Base-by-base conservation (phyloP, 2,113 vertebrate genomes). In the Tonatia bakeri region DNA sequence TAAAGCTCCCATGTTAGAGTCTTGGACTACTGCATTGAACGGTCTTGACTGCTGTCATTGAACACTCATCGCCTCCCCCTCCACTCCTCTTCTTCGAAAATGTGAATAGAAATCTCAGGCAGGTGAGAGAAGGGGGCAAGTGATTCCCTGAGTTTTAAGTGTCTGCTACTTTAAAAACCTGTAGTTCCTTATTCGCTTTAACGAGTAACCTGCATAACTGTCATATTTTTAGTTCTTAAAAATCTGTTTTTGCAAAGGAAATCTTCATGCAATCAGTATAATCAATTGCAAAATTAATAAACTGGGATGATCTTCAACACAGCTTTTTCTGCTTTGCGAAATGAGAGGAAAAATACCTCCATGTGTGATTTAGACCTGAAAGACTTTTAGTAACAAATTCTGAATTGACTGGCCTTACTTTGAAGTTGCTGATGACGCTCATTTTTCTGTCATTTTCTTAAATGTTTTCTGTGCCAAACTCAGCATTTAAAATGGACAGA, bases 281-380 rank as follows among this genome's bases (percentile, higher is more conserved):
- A 96, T 97, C 94, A 97, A 98, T 95, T 97, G 94, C 91, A 97
- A 97, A 97, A 98, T 98, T 98, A 97, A 98, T 97, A 96, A 97
- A 90, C 94, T 67, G 50, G 88, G 86, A 64, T 2, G 50, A 91
- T 96, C 82, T 84, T 96, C 65, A 94, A 83, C 82, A 91, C n/a
- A 93, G 83, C 59, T 80, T 96, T 89, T 96, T 91, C 45, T 94
- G 93, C 89, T 93, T 87, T 94, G 89, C 96, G 79, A 97, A 96
- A 96, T 91, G 82, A 52, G 69, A 45, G 56, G 84, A n/a, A 67
- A 96, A 97, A 91, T 96, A 97, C 43, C 97, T 96, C 91, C 75
- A 89, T 86, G 96, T 96, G 94, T 95, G 89, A 61, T 47, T 96
- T 69, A 88, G 77, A 90, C 54, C 91, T 94, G 72, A 81, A 94